Base-by-base conservation (phyloP, 1,140 invertebrate genomes). In the Drosophila virilis region DNA sequence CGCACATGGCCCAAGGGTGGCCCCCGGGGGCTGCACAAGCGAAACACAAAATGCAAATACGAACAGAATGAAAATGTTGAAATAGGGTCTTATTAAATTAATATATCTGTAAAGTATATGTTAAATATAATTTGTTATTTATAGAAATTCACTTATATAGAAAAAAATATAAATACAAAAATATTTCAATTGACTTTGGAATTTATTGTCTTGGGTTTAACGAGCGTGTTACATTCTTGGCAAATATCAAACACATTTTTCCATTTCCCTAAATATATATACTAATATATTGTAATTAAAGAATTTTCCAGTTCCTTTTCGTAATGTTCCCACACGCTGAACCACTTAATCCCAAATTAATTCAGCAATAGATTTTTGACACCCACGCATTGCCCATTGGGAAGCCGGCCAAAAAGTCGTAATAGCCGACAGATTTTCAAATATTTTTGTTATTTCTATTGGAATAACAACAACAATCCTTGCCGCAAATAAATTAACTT, bases 21-120 rank as follows among this genome's bases (percentile, higher is more conserved):
- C 35, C 37, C 48, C 33, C 32, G 35, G 48, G 33, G 42, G 48
- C 67, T 65, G 43, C 52, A 55, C 59, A 57, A 57, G 68, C 42
- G 50, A 33, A 33, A 57, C 51, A 13, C 35, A 68, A 59, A 60
- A 42, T 68, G 65, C 45, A 68, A 42, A 46, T 59, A 17, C 9
- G 43, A 45, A 35, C 12, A 45, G 28, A 45, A 9, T 8, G 46
- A n/a, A 51, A 40, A 13, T 61, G 8, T 46, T 38, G n/a, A 28
- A 12, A 28, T 28, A 12, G 6, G 7, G 28, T 32, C 10, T 28
- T 28, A 28, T 28, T 28, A 28, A 28, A 0, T 28, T 28, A 5
- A 28, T 28, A 28, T 28, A 28, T 5, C 22, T 37, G 6, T 37
- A 15, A 38, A 33, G 15, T 37, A 35, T 37, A 15, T 37, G 33